These are phyloP conservation scores for Papilio helenus DNA, from an alignment of 1,140 invertebrate species.

Conservation along the genomic window DNA sequence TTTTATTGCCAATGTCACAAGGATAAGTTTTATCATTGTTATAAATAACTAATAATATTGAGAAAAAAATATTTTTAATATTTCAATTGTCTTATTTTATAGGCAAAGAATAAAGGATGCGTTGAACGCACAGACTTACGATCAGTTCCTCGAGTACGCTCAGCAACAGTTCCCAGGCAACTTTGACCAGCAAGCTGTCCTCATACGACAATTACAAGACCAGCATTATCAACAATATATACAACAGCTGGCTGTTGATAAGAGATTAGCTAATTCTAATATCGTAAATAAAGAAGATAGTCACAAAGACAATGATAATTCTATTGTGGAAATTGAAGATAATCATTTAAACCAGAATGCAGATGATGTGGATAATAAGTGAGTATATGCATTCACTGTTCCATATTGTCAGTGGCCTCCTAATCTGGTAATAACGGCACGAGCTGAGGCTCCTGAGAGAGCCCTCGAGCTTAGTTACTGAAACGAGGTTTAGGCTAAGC, in stretches of 20 bases:
- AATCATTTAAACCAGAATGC: constrained; percentile 65
- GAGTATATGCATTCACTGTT: constrained; percentile 42
- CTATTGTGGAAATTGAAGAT: constrained; percentile 57
- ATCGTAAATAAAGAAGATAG: constrained; percentile 58
- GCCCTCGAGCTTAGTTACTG: too few relatives aligned
- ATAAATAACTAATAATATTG: too few relatives aligned
- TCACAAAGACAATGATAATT: constrained; percentile 52
- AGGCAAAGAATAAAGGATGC: constrained; percentile 96
- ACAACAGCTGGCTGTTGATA: constrained; percentile 88
- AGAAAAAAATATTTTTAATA: too few relatives aligned
- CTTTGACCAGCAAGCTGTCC: constrained; percentile 95
- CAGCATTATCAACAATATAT: constrained; percentile 99
- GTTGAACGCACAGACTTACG: constrained; percentile 97
- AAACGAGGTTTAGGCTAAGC: too few relatives aligned
- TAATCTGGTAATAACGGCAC: too few relatives aligned
- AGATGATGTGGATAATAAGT: constrained; percentile 61
- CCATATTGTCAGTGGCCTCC: too few relatives aligned
- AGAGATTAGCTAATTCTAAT: constrained; percentile 80
- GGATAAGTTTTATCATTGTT: too few relatives aligned
- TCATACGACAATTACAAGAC: constrained; percentile 97
- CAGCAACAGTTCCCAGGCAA: constrained; percentile 97
- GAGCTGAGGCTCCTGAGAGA: too few relatives aligned
- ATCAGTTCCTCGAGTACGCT: constrained; percentile 96
- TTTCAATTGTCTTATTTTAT: constrained; percentile 48
- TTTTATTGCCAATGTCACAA: too few relatives aligned